Evolutionary conservation across 2,113 vertebrate genomes (phyloP).

Genomic region (Cettia cetti): DNA sequence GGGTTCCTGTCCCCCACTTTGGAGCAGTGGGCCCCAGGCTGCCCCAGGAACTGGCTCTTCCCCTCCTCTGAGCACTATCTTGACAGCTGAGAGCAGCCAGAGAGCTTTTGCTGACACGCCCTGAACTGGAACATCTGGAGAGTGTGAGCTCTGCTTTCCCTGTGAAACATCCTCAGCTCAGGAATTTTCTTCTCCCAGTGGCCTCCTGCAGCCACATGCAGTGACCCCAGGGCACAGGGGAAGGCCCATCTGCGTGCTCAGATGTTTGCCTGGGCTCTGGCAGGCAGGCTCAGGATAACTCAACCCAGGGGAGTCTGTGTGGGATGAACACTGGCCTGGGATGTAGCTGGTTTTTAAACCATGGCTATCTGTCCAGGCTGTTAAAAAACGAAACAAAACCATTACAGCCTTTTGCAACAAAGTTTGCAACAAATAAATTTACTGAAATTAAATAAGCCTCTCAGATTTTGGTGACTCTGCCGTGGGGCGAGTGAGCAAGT

Average conservation of each 20-base stretch:
- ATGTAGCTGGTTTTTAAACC: neutral
- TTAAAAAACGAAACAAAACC: neutral
- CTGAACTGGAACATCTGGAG: slow-evolving; percentile 48
- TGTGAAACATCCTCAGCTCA: neutral
- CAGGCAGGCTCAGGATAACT: neutral
- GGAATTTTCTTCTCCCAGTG: slow-evolving; percentile 39
- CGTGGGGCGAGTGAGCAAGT: neutral
- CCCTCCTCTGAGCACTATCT: neutral
- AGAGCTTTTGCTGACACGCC: slow-evolving; percentile 12
- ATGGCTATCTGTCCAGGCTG: neutral
- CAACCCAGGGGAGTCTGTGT: neutral
- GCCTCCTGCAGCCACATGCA: neutral
- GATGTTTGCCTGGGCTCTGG: neutral
- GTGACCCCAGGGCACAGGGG: neutral
- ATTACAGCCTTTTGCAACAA: neutral
- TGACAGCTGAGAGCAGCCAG: slow-evolving; percentile 51
- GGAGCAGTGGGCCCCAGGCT: neutral
- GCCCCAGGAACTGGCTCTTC: neutral
- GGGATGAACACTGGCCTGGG: neutral
- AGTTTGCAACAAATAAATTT: neutral
- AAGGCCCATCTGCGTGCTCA: neutral
- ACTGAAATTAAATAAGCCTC: neutral
- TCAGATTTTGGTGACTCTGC: neutral
- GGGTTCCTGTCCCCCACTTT: neutral
- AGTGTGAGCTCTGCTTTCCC: neutral